Base-by-base conservation (phyloP, 2,888 invertebrate species). In the Agonopterix alstromeriana region DNA sequence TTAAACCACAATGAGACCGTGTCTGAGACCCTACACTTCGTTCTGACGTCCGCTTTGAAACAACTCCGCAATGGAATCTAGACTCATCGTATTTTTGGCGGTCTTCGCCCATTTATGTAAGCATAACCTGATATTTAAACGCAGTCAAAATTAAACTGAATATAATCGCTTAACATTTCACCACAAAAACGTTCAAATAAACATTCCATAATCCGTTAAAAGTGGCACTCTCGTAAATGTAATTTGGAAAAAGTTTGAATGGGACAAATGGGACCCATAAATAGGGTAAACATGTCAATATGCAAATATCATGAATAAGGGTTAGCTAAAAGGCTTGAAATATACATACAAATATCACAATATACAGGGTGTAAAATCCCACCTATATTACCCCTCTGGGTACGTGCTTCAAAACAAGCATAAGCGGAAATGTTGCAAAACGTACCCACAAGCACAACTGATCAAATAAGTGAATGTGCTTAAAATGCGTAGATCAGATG, bases 41-140 rank as follows among this genome's bases (percentile, higher is more conserved):
- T 61, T 59, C 60, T 76, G 71, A 76, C 63, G 42, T 7, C 27
- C 5, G 27, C 27, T 27, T 27, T 5, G 27, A 27, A 53, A 35
- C 52, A 36, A 52, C 38, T 11, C 50, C 56, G 60, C 61, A 62
- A 87, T 87, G 87, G 73, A 76, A 62, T 67, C 67, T 54, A 67
- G 73, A 70, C 59, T 79, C 47, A 53, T 78, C 42, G 51, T 63
- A 35, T 47, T 85, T 54, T 57, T 83, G 67, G 81, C 78, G 65
- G 58, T 78, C 47, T 61, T 71, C 70, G 75, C 76, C 63, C 69
- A 74, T 53, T 63, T 83, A 51, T 77, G 86, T 86, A 65, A 83
- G 85, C 80, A 67, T 44, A 27, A 27, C 38, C 10, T 38, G 10
- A 38, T n/a, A 38, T 38, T 27, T 38, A 38, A 0, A 1, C 38